Base-by-base conservation (phyloP, 2,888 invertebrate genomes). In the Hipparchia semele region DNA sequence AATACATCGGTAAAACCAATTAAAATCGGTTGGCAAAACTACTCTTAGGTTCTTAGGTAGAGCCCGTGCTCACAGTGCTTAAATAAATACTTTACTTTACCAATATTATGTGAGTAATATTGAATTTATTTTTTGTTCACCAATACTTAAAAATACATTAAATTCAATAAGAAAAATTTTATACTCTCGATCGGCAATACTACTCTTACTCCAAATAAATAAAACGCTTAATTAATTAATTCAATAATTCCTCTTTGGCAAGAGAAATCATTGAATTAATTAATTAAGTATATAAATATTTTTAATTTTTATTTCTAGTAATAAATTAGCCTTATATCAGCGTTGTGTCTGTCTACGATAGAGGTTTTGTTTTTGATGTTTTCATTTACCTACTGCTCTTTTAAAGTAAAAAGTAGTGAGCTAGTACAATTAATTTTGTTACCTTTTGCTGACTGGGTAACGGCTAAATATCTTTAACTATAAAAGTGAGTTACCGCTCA, bases 281-380 rank as follows among this genome's bases (percentile, higher is more conserved):
- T 62, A 46, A 49, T 62, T n/a, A n/a, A n/a, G n/a, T n/a, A n/a
- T n/a, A n/a, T n/a, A n/a, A n/a, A n/a, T n/a, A n/a, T n/a, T n/a
- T n/a, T n/a, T n/a, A 23, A 23, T 23, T 23, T 73, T 77, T 65
- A 75, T 75, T 78, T 74, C 74, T 70, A 73, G 65, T 65, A 65
- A 64, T 76, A 73, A 76, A 71, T 73, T 73, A 60, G 61, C 70
- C 73, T 60, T 70, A 74, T 74, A 77, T 76, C 75, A 68, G 72
- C 66, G 77, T 77, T 73, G 76, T 78, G 76, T 75, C 74, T 72
- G 76, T 75, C 74, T 72, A 62, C 75, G 76, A 78, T 80, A 79
- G 75, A 73, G 62, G 71, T 75, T 76, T 76, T 75, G 76, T 76
- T 76, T 74, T 67, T 64, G 59, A 53, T 73, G 65, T 73, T 70